Base-by-base conservation (phyloP, 2,113 vertebrate species). In the Hassar affinis region DNA sequence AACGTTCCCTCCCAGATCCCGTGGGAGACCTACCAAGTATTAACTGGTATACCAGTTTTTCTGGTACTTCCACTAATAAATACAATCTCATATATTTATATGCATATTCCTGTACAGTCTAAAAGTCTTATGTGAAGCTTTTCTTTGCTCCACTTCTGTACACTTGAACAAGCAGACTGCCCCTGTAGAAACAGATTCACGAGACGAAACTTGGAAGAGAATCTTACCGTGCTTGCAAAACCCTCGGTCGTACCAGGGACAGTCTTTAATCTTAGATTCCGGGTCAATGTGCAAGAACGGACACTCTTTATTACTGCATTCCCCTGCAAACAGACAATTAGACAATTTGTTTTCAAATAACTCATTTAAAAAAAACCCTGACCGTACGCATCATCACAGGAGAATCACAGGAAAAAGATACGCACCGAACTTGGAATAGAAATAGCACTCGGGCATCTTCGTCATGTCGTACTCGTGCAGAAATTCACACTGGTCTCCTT, bases 391-490 rank as follows among this genome's bases (percentile, higher is more conserved):
- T 20, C 27, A 42, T 68, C 27, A 76, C 4, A 61, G 6, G 15
- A 25, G 15, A 62, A 51, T 14, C 14, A 68, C 14, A 81, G 15
- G 3, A 30, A 35, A 27, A 18, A 33, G n/a, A n/a, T 38, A 61
- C 96, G 88, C 88, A 99, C 98, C 98, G 17, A 99, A 99, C 90
- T 99, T 99, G 57, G 98, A 99, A 93, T 99, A 99, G 93, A 99
- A 99, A 92, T 99, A 99, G 91, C 98, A 99, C 90, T 99, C 98
- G 0, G 98, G 98, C 98, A 99, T 99, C 95, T 99, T 99, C 89
- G 98, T 99, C 98, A 99, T 99, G 93, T 99, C 98, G 1, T 99
- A 99, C 76, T 99, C 98, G 0, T 99, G 98, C 62, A 99, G 93
- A 78, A 99, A 99, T 93, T 99, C 98, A 71, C 98, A 99, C 91